Base-by-base conservation (phyloP, 1,140 invertebrate genomes). In the Tetraneura akinire region DNA sequence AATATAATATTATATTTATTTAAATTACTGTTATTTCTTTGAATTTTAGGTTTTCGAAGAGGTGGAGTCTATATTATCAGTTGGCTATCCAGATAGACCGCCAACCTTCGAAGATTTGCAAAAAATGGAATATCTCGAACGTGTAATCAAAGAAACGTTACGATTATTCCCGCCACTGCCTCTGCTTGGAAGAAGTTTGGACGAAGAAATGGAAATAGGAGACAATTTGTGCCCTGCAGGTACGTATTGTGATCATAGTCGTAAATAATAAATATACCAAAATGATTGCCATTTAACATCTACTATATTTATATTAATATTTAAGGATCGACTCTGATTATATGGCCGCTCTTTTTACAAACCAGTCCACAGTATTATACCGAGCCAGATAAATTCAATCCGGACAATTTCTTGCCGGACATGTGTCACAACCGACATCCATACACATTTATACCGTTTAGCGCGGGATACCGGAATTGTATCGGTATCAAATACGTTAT, bases 131-230 rank as follows among this genome's bases (percentile, higher is more conserved):
- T 91, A 91, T 82, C 81, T 91, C 32, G 91, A 92, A 82, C 86
- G 88, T 80, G 89, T 88, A 76, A 88, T 92, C 47, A 91, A 91
- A 84, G 90, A 91, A 85, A 84, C 88, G 1, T 82, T 91, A 8
- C 82, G 90, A 66, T 80, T 91, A 5, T 90, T 86, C 83, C 90
- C 90, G 3, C 87, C 89, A 23, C 90, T 91, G 0, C 89, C 89
- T 3, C 82, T 87, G 3, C 87, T 90, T 76, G 86, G 84, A 1
- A 83, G 90, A 73, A 78, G 81, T 26, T 81, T 89, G 82, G 78
- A 85, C 84, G 71, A 86, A 87, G 83, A 89, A 86, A 11, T 85
- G 26, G 60, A 83, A 81, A 74, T 85, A 14, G 81, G 80, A 45
- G 21, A 55, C 23, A 57, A 68, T 14, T 5, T 55, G 1, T 26